Conservation (phyloP, 2,113 vertebrate species). For the Trogon melanurus region DNA sequence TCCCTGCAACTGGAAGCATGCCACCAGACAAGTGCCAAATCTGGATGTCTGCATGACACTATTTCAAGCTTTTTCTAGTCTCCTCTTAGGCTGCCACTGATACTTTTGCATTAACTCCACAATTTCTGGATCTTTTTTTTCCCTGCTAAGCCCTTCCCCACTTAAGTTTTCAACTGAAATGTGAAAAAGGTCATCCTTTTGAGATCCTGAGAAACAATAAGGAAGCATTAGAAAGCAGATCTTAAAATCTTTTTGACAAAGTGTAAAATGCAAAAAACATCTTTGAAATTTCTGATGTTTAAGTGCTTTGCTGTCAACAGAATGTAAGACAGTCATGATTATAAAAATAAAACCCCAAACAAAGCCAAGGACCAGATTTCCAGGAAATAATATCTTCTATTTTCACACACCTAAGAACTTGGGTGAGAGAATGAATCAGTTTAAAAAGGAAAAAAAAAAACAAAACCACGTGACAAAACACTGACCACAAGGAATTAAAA, state of each 20-base stretch:
- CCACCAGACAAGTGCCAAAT: not conserved
- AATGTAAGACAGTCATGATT: not conserved
- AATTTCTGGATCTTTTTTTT: not conserved
- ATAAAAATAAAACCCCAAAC: rapidly evolving
- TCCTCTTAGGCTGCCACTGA: not conserved
- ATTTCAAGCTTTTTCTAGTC: not conserved
- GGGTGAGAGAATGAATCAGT: not conserved
- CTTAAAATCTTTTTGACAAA: not conserved
- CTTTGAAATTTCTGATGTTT: not conserved
- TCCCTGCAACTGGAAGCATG: not conserved
- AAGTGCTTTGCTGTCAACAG: not conserved
- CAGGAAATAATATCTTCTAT: not conserved
- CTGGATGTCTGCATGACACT: not conserved
- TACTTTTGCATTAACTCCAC: not conserved
- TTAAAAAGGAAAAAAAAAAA: not conserved
- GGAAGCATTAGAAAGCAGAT: not conserved
- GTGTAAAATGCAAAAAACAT: not conserved
- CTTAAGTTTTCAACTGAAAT: not conserved
- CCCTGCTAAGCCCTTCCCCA: not conserved
- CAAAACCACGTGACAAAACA: rapidly evolving
- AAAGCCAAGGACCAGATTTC: not conserved
- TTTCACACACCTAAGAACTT: not conserved
- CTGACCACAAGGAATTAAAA: not conserved
- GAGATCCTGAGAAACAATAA: not conserved
- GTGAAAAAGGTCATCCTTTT: not conserved